phyloP scores from a whole-genome alignment of 2,888 invertebrate genomes.

The Phania funesta region DNA sequence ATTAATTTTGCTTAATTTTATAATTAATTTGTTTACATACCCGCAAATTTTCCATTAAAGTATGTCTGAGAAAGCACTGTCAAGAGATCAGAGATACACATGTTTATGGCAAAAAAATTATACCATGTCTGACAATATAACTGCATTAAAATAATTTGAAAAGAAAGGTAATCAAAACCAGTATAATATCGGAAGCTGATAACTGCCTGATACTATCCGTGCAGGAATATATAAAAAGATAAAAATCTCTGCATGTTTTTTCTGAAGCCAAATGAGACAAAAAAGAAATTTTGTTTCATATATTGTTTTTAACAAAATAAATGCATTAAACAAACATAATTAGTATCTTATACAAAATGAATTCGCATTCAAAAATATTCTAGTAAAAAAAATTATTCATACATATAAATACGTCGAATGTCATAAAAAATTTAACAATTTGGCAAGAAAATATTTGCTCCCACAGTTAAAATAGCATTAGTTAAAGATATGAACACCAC shows the following conservation, averaged over 20 bases:
- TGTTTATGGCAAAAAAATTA: no score
- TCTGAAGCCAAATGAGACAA: neutral
- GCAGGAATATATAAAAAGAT: neutral
- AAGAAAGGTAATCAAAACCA: neutral
- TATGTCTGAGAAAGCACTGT: no score
- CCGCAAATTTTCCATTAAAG: no score
- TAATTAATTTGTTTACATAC: no score
- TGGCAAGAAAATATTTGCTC: neutral
- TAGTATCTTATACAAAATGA: neutral
- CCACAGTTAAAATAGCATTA: neutral
- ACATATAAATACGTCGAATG: neutral
- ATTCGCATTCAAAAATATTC: neutral
- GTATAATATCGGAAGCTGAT: slow-evolving; percentile 9
- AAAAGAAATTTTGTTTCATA: neutral
- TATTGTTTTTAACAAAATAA: neutral
- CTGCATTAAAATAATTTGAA: slow-evolving; percentile 1
- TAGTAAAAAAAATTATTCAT: neutral
- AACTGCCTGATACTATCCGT: neutral
- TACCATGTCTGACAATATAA: neutral
- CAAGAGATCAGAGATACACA: no score
- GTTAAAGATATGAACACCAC: slow-evolving; percentile 51
- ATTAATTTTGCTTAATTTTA: no score
- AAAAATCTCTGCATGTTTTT: neutral
- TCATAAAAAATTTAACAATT: neutral
- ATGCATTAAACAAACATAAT: slow-evolving; percentile 7